These are phyloP conservation scores for Dynastes maya DNA, from an alignment of 2,888 invertebrate species.

Conservation along the genomic window DNA sequence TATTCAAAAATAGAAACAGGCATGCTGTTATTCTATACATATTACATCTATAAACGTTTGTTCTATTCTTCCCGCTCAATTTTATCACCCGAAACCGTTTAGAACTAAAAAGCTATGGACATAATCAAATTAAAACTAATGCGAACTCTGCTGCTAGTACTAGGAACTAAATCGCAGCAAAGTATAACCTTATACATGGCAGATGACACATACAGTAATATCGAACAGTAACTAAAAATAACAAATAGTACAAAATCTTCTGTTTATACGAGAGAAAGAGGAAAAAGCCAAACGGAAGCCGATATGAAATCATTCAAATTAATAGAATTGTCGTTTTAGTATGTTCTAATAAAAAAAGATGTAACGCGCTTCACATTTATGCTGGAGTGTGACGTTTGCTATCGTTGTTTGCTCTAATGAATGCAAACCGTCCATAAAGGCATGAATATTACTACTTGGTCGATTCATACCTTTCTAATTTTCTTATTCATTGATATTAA, in stretches of 20 bases:
- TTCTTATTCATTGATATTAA: no score
- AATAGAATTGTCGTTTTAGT: not conserved
- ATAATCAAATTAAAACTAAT: not conserved
- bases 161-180: not conserved
- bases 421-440: no score
- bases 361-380: conserved; percentile 17
- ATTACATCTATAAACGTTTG: conserved; percentile 18
- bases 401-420: no score
- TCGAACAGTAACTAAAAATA: not conserved
- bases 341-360: conserved; percentile 11
- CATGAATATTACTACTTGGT: no score
- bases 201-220: not conserved
- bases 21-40: conserved; percentile 13
- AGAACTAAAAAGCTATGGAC: not conserved
- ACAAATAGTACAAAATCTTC: not conserved
- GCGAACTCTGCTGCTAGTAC: not conserved
- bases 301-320: no score
- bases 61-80: conserved; percentile 1
- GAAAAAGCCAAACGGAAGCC: no score
- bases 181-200: not conserved
- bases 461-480: no score
- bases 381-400: not conserved
- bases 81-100: not conserved
- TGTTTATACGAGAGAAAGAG: not conserved
- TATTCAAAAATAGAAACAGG: conserved; percentile 57